These are phyloP conservation scores for Trematomus bernacchii DNA, from an alignment of 2,797 vertebrate genomes.

Conservation along the genomic window DNA sequence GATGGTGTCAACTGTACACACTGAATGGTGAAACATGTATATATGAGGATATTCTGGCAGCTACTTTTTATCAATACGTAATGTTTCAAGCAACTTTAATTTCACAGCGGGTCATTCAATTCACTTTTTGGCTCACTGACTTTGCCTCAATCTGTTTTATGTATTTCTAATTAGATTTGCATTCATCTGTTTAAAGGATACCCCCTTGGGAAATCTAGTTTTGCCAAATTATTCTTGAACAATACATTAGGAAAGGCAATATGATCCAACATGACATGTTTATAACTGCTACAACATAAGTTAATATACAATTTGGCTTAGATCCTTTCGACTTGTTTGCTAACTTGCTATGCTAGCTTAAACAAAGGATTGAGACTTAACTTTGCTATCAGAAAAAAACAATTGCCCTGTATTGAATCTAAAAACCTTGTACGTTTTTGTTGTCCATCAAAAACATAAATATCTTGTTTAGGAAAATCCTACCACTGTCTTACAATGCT, in stretches of 20 bases:
- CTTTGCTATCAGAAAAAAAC: slow-evolving; percentile 8
- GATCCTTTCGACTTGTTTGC: not conserved
- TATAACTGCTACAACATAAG: not conserved
- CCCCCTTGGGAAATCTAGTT: not conserved
- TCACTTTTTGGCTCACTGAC: slow-evolving; percentile 3
- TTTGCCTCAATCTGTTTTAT: not conserved
- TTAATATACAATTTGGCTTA: not conserved
- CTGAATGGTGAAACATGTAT: not conserved
- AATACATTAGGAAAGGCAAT: not conserved
- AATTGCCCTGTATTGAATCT: not conserved
- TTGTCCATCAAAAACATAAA: not conserved
- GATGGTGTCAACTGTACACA: not conserved
- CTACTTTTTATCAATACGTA: not conserved
- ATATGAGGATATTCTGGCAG: not conserved
- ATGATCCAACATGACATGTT: not conserved
- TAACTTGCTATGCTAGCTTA: not conserved
- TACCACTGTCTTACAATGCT: not conserved
- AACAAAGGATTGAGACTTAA: not conserved
- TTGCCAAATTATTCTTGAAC: not conserved
- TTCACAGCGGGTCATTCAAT: not conserved
- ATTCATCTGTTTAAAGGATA: slow-evolving; percentile 7
- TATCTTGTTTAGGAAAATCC: not conserved
- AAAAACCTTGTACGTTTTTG: not conserved
- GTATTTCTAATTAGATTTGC: not conserved
- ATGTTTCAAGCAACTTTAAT: not conserved